Conservation (phyloP, 2,797 vertebrate genomes). For the Amblyraja radiata region DNA sequence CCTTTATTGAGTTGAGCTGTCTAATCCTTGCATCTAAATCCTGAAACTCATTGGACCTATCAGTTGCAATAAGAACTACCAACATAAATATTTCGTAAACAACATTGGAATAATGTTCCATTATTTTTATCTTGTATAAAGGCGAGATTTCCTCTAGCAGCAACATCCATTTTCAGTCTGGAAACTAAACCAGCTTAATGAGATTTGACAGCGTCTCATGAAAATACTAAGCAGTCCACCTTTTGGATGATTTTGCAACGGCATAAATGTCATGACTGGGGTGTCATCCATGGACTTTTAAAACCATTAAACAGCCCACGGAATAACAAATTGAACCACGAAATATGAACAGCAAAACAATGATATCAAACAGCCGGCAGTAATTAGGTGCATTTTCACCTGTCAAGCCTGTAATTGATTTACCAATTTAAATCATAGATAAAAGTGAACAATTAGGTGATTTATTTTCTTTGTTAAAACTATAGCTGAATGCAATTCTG, state of each 20-base stretch:
- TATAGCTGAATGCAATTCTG: not conserved
- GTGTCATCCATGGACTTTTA: not conserved
- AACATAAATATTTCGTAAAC: too few species aligned
- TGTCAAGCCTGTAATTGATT: not conserved
- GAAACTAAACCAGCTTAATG: not conserved
- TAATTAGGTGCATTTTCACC: not conserved
- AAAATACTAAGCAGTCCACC: not conserved
- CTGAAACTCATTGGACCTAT: too few species aligned
- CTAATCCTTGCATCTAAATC: too few species aligned
- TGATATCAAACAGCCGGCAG: not conserved
- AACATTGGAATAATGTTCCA: too few species aligned
- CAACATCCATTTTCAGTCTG: too few species aligned
- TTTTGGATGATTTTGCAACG: not conserved
- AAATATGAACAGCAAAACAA: not conserved
- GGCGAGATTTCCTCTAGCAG: too few species aligned
- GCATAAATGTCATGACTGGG: not conserved
- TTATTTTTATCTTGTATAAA: too few species aligned
- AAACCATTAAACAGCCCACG: not conserved
- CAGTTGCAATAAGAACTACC: too few species aligned
- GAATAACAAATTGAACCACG: not conserved
- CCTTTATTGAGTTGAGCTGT: too few species aligned
- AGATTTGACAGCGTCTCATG: not conserved
- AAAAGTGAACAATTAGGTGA: not conserved
- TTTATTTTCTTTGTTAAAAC: not conserved
- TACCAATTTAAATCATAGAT: not conserved